These are phyloP conservation scores for Ahaetulla prasina DNA, from an alignment of 2,113 vertebrate genomes.

Conservation along the genomic window DNA sequence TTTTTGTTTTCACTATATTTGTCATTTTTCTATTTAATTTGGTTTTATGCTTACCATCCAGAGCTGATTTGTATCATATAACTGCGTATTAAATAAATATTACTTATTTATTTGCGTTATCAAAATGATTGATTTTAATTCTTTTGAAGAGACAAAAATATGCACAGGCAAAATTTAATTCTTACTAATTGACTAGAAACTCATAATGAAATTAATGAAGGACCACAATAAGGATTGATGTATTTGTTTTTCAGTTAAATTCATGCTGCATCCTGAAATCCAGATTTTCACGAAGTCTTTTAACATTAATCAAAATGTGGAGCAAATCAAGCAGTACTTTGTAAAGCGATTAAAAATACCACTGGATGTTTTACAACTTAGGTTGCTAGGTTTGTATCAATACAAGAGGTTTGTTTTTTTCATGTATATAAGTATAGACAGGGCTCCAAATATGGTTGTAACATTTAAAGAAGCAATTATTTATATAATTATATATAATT, in stretches of 20 bases:
- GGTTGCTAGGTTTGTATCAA: constrained; percentile 66
- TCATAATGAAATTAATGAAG: neutral
- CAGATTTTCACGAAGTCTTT: constrained; percentile 77
- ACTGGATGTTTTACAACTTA: constrained; percentile 64
- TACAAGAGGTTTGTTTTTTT: neutral
- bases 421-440: neutral
- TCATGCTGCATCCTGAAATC: constrained; percentile 75
- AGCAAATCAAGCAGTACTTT: constrained; percentile 73
- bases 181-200: neutral
- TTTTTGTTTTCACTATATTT: neutral
- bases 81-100: neutral
- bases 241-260: constrained; percentile 70
- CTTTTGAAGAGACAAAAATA: neutral
- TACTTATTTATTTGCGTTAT: neutral
- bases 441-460: neutral
- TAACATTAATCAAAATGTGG: constrained; percentile 65
- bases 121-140: neutral
- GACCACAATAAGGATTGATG: neutral
- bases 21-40: neutral
- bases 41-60: neutral
- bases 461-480: neutral
- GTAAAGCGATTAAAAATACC: constrained; percentile 72
- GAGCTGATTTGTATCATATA: neutral
- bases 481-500: no score
- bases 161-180: neutral